Evolutionary conservation across 1,140 invertebrate species (phyloP), one percentile per base, ranked within the genome.

Genomic region (Liolophura sinensis): DNA sequence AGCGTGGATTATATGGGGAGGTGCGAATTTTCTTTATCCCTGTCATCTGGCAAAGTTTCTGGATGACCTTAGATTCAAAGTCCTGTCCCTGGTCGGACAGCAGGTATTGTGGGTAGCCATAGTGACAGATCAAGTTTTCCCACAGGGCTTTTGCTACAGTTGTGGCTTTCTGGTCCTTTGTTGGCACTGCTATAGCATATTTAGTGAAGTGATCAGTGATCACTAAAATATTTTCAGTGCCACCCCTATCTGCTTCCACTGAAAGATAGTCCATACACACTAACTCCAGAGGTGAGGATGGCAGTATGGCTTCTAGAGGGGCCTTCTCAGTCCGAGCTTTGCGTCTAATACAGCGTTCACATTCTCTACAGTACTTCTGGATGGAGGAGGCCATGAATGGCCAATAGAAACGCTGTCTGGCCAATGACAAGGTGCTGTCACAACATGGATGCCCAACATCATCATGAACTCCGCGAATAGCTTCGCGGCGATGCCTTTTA

Each of bases 221-320:
- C 0, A 71, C 65, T 6, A 71, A 60, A 40, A 71, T 61, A 24
- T 68, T 68, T 40, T 51, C 18, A 47, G 47, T 16, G 1, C 67
- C 51, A 24, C 72, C 64, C 22, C 52, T 64, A 0, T 60, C 68
- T 61, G 64, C 51, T 52, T 72, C 68, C 9, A 71, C 16, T 20
- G 65, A 22, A 1, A 73, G 47, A 50, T 55, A 69, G 62, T 72
- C 71, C 18, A 72, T 65, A 57, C 71, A 72, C 1, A 72, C 64
- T 1, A 72, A 27, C 49, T 72, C 64, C 24, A 69, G 12, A 11
- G 69, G 65, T 55, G 67, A 59, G 4, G 65, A 51, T 0, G 67
- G 63, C 46, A 40, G 25, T 12, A 70, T 51, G 18, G 57, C 65
- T 3, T 65, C 67, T 20, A 73, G 31, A n/a, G 67, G 63, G 24